A percentile compares a stretch with the other conserved stretches of the same genome.
Conservation (phyloP, 1,140 invertebrate genomes). For the Aricia agestis region DNA sequence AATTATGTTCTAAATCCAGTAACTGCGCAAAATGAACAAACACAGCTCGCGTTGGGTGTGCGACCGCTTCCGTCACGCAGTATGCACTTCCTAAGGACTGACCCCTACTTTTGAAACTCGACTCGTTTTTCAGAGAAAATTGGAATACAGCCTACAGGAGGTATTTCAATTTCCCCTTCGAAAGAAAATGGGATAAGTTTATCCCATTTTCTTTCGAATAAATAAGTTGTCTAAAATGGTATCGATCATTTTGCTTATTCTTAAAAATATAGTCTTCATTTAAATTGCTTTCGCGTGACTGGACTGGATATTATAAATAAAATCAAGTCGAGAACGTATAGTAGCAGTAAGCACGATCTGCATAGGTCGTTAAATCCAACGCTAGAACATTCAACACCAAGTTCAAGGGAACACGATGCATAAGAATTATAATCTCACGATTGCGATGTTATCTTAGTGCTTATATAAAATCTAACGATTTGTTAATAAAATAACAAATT, state of each 20-base stretch:
- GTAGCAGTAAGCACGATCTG: constrained; percentile 3
- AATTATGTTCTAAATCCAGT: neutral
- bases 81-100: constrained; percentile 27
- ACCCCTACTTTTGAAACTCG: neutral
- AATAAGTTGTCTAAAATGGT: too few relatives aligned
- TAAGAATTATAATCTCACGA: constrained; percentile 16
- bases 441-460: neutral
- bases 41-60: neutral
- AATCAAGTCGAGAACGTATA: neutral
- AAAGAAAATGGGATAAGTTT: too few relatives aligned
- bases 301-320: neutral
- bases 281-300: too few relatives aligned
- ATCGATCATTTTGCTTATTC: too few relatives aligned
- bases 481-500: too few relatives aligned
- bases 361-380: constrained; percentile 11
- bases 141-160: too few relatives aligned
- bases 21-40: neutral
- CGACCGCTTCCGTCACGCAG: constrained; percentile 30
- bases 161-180: too few relatives aligned
- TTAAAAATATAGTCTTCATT: too few relatives aligned
- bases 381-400: constrained; percentile 23
- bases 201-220: too few relatives aligned
- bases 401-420: constrained; percentile 29
- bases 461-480: neutral
- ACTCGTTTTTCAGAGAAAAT: neutral